phyloP scores from a whole-genome alignment of 2,113 vertebrate genomes.

The Dasypus novemcinctus region DNA sequence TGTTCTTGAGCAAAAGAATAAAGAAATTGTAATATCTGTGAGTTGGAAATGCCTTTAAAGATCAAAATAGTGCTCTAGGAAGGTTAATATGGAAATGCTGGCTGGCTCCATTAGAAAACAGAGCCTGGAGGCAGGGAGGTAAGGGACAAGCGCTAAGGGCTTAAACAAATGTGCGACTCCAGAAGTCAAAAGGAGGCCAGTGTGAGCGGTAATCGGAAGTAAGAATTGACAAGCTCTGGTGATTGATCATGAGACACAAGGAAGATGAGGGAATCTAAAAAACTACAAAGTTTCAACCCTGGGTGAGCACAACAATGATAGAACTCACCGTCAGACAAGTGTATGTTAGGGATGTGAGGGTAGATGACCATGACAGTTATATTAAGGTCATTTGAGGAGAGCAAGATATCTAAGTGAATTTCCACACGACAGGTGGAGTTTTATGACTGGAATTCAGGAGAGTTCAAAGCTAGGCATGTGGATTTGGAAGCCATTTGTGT shows the following conservation, averaged over 20 bases:
- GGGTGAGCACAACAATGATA: neutral
- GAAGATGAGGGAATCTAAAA: neutral
- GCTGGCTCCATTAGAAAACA: neutral
- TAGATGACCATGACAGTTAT: neutral
- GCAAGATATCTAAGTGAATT: neutral
- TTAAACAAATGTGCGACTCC: neutral
- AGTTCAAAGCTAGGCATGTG: constrained; percentile 45
- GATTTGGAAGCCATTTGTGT: constrained; percentile 50
- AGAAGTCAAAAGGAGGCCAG: neutral
- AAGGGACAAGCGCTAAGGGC: neutral
- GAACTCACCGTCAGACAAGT: neutral
- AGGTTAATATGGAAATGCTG: neutral
- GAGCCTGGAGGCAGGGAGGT: neutral
- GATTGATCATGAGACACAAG: neutral
- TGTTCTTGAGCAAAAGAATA: neutral
- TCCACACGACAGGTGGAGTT: neutral
- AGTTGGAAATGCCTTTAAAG: neutral
- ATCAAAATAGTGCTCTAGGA: neutral
- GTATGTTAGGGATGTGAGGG: no score
- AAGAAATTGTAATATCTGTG: constrained; percentile 12
- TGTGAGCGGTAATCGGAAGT: neutral
- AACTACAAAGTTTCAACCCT: neutral
- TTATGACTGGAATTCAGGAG: constrained; percentile 8
- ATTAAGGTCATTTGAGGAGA: constrained; percentile 46
- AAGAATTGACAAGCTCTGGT: neutral